Evolutionary conservation across 2,888 invertebrate genomes (phyloP).

Genomic region (Omphaloscelis lunosa): DNA sequence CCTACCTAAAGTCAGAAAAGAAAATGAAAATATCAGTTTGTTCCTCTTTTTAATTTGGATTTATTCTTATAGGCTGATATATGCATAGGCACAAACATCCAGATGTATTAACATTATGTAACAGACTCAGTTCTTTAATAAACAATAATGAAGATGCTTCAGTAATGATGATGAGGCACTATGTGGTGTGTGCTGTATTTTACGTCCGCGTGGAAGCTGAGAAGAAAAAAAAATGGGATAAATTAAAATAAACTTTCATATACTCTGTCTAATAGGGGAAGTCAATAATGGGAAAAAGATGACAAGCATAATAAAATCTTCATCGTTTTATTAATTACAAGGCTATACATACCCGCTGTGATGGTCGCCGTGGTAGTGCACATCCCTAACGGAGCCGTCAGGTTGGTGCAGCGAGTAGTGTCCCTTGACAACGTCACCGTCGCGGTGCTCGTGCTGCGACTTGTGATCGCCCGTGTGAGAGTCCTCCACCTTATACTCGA

Average conservation of each 20-base stretch:
- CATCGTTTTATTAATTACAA: neutral
- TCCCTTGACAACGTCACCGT: conserved; percentile 85
- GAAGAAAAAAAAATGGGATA: neutral
- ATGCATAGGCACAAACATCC: neutral
- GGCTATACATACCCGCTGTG: conserved; percentile 35
- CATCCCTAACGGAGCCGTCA: conserved; percentile 87
- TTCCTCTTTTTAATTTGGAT: conserved; percentile 1
- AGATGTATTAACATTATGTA: neutral
- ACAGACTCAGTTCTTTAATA: conserved; percentile 15
- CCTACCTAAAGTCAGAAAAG: neutral
- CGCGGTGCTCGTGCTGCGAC: conserved; percentile 85
- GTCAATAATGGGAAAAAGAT: neutral
- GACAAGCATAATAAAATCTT: neutral
- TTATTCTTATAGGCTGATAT: conserved; percentile 3
- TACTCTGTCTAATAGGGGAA: neutral
- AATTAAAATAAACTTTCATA: neutral
- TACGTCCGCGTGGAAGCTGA: conserved; percentile 77
- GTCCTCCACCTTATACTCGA: conserved; percentile 89
- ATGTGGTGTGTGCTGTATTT: conserved; percentile 75
- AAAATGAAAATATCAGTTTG: neutral
- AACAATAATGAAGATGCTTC: neutral
- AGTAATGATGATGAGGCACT: conserved; percentile 66
- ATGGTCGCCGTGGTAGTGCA: conserved; percentile 86
- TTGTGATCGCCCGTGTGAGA: conserved; percentile 90
- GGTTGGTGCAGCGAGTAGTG: conserved; percentile 83